A percentile compares a stretch with the other conserved stretches of the same genome.
Evolutionary conservation across 2,797 vertebrate genomes (phyloP).

Genomic region (Xenops minutus): DNA sequence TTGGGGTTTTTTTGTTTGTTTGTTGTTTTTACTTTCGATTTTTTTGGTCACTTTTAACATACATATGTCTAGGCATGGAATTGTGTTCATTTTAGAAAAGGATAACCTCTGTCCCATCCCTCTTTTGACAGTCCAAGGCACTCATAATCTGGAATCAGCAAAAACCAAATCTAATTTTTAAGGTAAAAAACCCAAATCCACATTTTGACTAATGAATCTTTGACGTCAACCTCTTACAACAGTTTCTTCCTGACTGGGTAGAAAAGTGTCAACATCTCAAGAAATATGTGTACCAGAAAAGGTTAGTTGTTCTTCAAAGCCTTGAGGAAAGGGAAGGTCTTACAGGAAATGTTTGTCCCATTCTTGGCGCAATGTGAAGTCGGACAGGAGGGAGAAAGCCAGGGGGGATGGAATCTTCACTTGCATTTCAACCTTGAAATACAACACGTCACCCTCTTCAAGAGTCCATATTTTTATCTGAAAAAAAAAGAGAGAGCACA

Average conservation of each 20-base stretch:
- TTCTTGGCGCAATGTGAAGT: conserved; percentile 69
- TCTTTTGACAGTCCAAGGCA: neutral
- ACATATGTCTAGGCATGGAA: neutral
- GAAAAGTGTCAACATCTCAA: neutral
- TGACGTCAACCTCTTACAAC: neutral
- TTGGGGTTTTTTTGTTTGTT: too few species aligned
- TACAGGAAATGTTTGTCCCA: conserved; percentile 78
- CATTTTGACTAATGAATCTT: neutral
- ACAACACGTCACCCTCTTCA: conserved; percentile 70
- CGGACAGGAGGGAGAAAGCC: conserved; percentile 73
- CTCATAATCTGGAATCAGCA: neutral
- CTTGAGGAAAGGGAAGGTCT: conserved; percentile 18
- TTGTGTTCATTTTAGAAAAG: neutral
- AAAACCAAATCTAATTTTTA: neutral
- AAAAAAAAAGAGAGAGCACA: neutral
- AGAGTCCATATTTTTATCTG: conserved; percentile 76
- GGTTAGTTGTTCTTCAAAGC: neutral
- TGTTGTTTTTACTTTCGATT: rapidly evolving
- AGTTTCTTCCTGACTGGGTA: neutral
- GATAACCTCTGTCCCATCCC: neutral
- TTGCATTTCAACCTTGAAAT: conserved; percentile 76
- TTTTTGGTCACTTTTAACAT: neutral
- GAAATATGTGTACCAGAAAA: neutral
- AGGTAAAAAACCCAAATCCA: neutral
- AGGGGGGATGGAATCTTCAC: conserved; percentile 57